Conservation (phyloP, 1,140 invertebrate species). For the Artemia franciscana region DNA sequence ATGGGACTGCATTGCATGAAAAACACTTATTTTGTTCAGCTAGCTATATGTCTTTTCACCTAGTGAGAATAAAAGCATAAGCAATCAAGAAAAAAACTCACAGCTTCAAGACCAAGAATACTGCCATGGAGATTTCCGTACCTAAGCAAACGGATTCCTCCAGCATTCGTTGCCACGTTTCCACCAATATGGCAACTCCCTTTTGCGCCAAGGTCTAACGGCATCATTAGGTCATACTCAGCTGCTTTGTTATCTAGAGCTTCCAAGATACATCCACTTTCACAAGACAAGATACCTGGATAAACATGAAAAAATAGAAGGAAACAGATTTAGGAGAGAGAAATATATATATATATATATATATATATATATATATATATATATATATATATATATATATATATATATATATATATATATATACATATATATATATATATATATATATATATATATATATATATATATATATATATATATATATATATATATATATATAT, state of each 20-base stretch:
- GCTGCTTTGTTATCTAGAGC: constrained; percentile 48
- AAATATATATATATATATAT: no score
- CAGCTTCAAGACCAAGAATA: constrained; percentile 75
- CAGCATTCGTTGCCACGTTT: constrained; percentile 69
- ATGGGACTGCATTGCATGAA: no score
- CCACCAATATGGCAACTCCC: constrained; percentile 92
- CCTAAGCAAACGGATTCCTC: constrained; percentile 61
- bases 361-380: no score
- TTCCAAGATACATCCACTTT: constrained; percentile 81
- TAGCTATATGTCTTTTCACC: neutral
- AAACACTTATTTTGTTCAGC: no score
- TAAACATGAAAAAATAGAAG: no score
- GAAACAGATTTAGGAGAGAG: no score
- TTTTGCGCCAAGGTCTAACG: constrained; percentile 86
- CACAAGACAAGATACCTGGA: constrained; percentile 59
- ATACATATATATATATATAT: no score
- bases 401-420: no score
- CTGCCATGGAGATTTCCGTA: constrained; percentile 88
- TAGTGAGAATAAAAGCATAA: neutral
- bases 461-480: no score
- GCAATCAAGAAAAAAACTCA: constrained; percentile 23
- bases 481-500: no score
- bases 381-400: no score
- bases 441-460: no score
- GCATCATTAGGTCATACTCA: constrained; percentile 59